Percentiles rank a stretch among this genome's conserved stretches.
phyloP scores from a whole-genome alignment of 2,797 vertebrate species.

The Octomys mimax region DNA sequence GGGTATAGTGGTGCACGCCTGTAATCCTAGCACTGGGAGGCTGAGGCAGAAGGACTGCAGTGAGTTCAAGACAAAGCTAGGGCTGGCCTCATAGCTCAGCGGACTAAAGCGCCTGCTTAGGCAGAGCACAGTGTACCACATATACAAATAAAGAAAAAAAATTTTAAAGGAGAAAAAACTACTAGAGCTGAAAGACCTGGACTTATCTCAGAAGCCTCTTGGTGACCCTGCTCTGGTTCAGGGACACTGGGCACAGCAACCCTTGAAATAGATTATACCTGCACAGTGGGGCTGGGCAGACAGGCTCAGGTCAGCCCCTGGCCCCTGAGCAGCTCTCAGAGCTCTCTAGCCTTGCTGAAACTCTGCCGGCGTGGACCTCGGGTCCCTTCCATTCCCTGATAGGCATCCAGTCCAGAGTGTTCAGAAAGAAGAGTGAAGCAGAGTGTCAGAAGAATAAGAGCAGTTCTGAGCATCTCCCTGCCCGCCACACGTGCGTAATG shows the following conservation, averaged over 20 bases:
- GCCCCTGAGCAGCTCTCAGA: not conserved
- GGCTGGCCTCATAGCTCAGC: too few relatives aligned
- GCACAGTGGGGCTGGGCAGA: too few relatives aligned
- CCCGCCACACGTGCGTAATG: not conserved
- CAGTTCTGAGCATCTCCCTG: slow-evolving; percentile 16
- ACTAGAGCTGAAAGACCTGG: not conserved
- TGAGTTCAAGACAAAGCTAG: not conserved
- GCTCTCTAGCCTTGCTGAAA: fast-evolving
- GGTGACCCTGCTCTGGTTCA: not conserved
- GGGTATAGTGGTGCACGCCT: not conserved
- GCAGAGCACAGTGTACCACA: too few relatives aligned
- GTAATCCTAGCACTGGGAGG: not conserved
- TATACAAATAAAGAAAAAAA: too few relatives aligned
- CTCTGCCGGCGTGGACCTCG: not conserved
- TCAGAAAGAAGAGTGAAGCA: slow-evolving; percentile 34
- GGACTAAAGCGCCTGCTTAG: too few relatives aligned
- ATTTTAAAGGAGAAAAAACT: not conserved
- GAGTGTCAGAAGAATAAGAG: slow-evolving; percentile 12
- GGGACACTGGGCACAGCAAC: not conserved
- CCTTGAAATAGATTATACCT: not conserved
- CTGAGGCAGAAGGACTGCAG: not conserved
- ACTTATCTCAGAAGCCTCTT: not conserved
- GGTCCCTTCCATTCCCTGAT: not conserved
- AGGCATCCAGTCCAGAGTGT: not conserved
- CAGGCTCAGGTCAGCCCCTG: not conserved